Evolutionary conservation across 1,140 invertebrate genomes (phyloP).

Genomic region (Calephelis nemesis): DNA sequence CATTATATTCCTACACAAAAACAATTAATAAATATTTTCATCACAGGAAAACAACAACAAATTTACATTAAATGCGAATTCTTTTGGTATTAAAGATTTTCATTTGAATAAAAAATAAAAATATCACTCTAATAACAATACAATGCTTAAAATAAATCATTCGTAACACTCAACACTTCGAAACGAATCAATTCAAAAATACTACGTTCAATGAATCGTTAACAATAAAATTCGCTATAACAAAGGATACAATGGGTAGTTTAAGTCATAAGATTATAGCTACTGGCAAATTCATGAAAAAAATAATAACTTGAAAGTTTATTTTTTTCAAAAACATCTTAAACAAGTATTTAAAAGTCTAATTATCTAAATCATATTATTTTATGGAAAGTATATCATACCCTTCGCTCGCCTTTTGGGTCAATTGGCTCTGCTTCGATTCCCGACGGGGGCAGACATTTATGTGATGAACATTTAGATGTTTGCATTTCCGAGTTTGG

Average conservation of each 20-base stretch:
- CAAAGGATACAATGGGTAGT: constrained; percentile 42
- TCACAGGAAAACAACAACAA: too few relatives aligned
- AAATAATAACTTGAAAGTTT: not conserved
- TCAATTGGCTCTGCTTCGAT: too few relatives aligned
- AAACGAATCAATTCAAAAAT: constrained; percentile 59
- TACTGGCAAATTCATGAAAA: not conserved
- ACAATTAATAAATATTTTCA: too few relatives aligned
- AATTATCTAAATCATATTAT: too few relatives aligned
- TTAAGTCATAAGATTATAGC: constrained; percentile 32
- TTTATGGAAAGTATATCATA: too few relatives aligned
- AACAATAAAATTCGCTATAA: constrained; percentile 72
- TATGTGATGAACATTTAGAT: too few relatives aligned
- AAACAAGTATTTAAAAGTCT: too few relatives aligned
- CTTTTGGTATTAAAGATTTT: constrained; percentile 48
- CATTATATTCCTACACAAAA: too few relatives aligned
- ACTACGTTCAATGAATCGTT: constrained; percentile 66
- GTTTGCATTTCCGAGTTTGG: too few relatives aligned
- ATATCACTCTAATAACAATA: constrained; percentile 36
- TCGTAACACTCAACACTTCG: constrained; percentile 66
- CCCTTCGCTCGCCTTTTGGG: too few relatives aligned
- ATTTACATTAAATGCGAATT: constrained; percentile 23
- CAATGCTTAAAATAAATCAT: constrained; percentile 66
- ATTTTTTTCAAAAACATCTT: too few relatives aligned
- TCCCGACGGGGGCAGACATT: too few relatives aligned
- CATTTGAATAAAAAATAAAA: constrained; percentile 48